phyloP scores from a whole-genome alignment of 2,888 invertebrate genomes.

The Latrodectus hesperus region DNA sequence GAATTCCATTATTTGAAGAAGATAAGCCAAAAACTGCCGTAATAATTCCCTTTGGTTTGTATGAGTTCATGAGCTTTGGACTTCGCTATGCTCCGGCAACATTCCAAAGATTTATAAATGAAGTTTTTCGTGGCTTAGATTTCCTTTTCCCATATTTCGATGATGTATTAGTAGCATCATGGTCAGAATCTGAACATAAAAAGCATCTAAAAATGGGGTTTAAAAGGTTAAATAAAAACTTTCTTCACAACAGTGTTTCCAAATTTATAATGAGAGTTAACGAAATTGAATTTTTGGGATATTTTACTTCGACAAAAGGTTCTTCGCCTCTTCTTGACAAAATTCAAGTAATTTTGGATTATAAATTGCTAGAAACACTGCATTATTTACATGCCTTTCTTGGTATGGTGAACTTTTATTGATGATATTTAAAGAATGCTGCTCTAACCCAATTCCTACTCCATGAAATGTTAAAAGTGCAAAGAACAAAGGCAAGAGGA shows the following conservation, averaged over 20 bases:
- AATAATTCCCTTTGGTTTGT: slow-evolving; percentile 9
- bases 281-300: not conserved
- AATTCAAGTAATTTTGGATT: not conserved
- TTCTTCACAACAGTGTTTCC: not conserved
- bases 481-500: not conserved
- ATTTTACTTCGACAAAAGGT: not conserved
- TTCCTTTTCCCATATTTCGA: slow-evolving; percentile 24
- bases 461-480: slow-evolving; percentile 5
- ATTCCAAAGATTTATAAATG: slow-evolving; percentile 9
- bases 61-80: slow-evolving; percentile 23
- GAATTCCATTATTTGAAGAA: slow-evolving; percentile 15
- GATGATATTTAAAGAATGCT: not conserved
- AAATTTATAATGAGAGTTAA: not conserved
- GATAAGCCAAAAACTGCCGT: slow-evolving; percentile 26
- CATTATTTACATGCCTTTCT: not conserved
- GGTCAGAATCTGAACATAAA: not conserved
- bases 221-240: not conserved
- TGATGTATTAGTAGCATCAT: slow-evolving; percentile 17
- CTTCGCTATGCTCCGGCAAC: slow-evolving; percentile 10
- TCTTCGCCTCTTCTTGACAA: not conserved
- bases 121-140: slow-evolving; percentile 1
- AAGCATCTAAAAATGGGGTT: not conserved
- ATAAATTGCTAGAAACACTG: not conserved
- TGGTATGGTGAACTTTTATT: slow-evolving; percentile 1
- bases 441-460: too few relatives aligned